Conservation (phyloP, 2,888 invertebrate genomes). For the Drosophila picticornis region DNA sequence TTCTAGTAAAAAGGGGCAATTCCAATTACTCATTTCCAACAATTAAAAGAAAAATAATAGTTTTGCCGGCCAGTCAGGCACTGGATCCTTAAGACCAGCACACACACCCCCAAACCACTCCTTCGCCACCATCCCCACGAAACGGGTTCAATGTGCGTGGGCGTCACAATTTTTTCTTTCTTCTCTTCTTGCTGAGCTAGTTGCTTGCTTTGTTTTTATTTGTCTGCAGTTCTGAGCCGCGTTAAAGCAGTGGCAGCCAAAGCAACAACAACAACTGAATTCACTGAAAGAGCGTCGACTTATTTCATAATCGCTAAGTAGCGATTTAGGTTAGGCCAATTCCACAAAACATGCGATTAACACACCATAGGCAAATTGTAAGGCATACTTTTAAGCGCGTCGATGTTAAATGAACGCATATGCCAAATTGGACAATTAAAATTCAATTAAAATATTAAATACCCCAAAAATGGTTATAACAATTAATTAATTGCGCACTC, state of each 20-base stretch:
- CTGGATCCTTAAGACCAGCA: slow-evolving; percentile 12
- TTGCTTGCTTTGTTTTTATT: slow-evolving; percentile 25
- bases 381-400: slow-evolving; percentile 33
- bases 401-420: neutral
- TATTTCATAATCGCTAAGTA: slow-evolving; percentile 70
- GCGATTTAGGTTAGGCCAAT: slow-evolving; percentile 59
- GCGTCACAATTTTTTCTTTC: slow-evolving; percentile 14
- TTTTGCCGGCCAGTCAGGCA: slow-evolving; percentile 25
- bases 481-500: slow-evolving; percentile 27
- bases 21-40: neutral
- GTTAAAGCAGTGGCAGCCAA: slow-evolving; percentile 8
- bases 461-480: slow-evolving; percentile 36
- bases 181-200: neutral
- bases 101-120: neutral
- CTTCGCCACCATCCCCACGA: neutral
- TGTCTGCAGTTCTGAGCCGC: slow-evolving; percentile 26
- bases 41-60: slow-evolving; percentile 3
- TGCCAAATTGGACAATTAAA: slow-evolving; percentile 7
- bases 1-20: neutral
- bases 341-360: slow-evolving; percentile 9
- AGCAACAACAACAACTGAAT: slow-evolving; percentile 10
- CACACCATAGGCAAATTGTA: slow-evolving; percentile 3
- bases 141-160: slow-evolving; percentile 47
- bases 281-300: slow-evolving; percentile 45
- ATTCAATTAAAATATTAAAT: slow-evolving; percentile 30